Evolutionary conservation across 1,140 invertebrate species (phyloP), one percentile per base, ranked within the genome.

Genomic region (Eumeta japonica): DNA sequence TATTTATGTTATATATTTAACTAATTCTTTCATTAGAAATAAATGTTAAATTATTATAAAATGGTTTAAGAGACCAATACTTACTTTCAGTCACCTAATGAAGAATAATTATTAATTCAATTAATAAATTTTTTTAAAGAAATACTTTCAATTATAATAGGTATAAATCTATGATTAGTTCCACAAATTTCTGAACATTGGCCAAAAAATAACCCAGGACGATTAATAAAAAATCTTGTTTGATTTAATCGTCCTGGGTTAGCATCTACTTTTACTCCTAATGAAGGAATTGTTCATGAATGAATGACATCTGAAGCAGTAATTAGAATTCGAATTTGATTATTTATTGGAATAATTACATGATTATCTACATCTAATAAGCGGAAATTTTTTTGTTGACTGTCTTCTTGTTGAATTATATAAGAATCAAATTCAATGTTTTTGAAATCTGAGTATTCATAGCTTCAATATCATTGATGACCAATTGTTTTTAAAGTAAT

Each of bases 131-230:
- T 58, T 54, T 68, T 71, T 45, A 67, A 50, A 41, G 54, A 58
- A 43, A 78, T 75, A 51, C 56, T 66, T 81, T 86, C 81, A 55
- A 86, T 58, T 40, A 77, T 71, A 81, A 87, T 87, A 37, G 85
- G 85, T 77, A 89, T 88, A 80, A 87, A 87, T 37, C 80, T 82
- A 71, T 88, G 85, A 68, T 88, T 87, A 36, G 77, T 73, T 4
- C 85, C 84, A 79, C 85, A 89, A 79, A 88, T 86, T 80, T 88
- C 86, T 55, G 85, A 87, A 65, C 85, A 88, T 80, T 88, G 84
- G 0, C 85, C 84, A 72, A 65, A 85, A 63, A 78, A 84, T 52
- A 84, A 43, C 30, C 84, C 83, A 19, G 78, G 54, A 28, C 78
- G 75, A 45, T 77, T 80, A 57, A 78, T 59, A 48, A 59, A 61